Evolutionary conservation across 2,797 vertebrate genomes (phyloP), one percentile per base, ranked within the genome.

Genomic region (Muscicapa striata): DNA sequence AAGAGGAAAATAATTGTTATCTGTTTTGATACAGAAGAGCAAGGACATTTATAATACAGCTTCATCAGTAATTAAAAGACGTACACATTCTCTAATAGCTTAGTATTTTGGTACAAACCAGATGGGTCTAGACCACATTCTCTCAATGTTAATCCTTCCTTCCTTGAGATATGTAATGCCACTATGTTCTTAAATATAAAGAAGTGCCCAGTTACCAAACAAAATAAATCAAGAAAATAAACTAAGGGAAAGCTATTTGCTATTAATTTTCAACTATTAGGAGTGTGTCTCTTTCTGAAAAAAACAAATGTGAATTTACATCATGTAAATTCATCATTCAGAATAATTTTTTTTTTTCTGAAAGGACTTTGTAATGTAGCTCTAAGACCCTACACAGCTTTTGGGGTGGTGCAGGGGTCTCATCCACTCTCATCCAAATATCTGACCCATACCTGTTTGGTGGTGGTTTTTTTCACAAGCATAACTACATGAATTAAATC

Each of bases 381-480:
- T 69, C 9, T 76, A 79, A 62, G 24, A 72, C 4, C 4, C 11
- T 51, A 74, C 32, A 62, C 4, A 26, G 1, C 48, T 74, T 73
- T 68, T 1, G 0, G 38, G 9, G 6, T 10, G 1, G 10, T 3
- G 2, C 13, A 32, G 52, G 52, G 15, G 3, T 16, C 27, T 30
- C 17, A 52, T 30, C 51, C 29, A 30, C 11, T 34, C 7, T 54
- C 40, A 19, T 20, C 10, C 29, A 43, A 34, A 11, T 61, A 54
- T 49, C 19, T 81, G 15, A 13, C 57, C 63, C 22, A 24, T 64
- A 38, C 10, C 4, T 62, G 1, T 55, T 49, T 48, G 7, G 4
- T 38, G 13, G 16, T 0, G 0, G 0, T 29, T 29, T 41, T 58
- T 51, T 72, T 66, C 43, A 51, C 20, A 78, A 64, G 41, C 9